phyloP scores from a whole-genome alignment of 2,113 vertebrate species.

The Macaca fascicularis region DNA sequence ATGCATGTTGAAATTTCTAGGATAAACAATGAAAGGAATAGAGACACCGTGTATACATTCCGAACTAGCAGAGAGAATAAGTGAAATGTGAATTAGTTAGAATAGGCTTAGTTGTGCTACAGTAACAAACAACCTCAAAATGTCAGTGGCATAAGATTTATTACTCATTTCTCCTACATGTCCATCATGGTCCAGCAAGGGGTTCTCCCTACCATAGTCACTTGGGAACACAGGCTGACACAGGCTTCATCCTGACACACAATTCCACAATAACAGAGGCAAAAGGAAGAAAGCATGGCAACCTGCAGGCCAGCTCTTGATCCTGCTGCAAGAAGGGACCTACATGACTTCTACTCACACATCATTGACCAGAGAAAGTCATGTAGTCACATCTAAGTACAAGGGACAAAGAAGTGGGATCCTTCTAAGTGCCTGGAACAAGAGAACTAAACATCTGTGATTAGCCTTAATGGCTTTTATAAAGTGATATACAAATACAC shows the following conservation, averaged over 20 bases:
- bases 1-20: neutral
- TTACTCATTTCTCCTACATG: neutral
- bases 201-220: neutral
- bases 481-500: neutral
- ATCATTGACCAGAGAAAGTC: neutral
- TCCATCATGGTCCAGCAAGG: neutral
- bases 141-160: neutral
- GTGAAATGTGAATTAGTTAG: neutral
- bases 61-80: neutral
- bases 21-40: neutral
- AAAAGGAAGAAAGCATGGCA: neutral
- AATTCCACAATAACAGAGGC: neutral
- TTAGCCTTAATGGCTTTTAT: neutral
- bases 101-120: neutral
- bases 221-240: neutral
- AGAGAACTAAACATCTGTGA: neutral
- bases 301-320: neutral
- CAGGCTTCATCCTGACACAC: neutral
- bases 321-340: neutral
- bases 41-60: neutral
- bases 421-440: neutral
- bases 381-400: neutral
- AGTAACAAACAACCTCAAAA: neutral
- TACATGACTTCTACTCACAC: neutral
- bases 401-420: neutral